Percentiles rank a stretch among this genome's conserved stretches.
These are phyloP conservation scores for Choloepus hoffmanni DNA, from an alignment of 2,113 vertebrate genomes.

Conservation along the genomic window DNA sequence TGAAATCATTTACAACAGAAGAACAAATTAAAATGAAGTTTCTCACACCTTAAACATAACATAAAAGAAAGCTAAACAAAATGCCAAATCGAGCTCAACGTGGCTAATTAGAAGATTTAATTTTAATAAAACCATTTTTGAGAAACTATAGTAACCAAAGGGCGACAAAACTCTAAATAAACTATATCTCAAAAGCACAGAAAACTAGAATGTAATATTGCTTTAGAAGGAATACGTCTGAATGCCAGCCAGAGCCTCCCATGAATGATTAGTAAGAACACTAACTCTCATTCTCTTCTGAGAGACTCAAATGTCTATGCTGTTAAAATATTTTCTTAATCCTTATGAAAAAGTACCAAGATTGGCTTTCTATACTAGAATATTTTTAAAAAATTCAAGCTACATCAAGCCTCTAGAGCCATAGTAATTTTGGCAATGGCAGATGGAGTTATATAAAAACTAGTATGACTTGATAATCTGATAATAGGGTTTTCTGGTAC, in stretches of 20 bases:
- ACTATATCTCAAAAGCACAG: background rate
- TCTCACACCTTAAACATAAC: slow-evolving; percentile 22
- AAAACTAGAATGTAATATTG: background rate
- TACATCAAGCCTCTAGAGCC: slow-evolving; percentile 16
- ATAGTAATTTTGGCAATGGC: slow-evolving; percentile 37
- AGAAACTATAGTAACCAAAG: background rate
- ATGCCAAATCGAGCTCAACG: background rate
- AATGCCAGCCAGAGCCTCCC: background rate
- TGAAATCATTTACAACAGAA: slow-evolving; percentile 1
- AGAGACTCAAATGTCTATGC: background rate
- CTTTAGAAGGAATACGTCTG: background rate
- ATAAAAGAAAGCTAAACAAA: slow-evolving; percentile 15
- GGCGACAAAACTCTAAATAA: slow-evolving; percentile 1
- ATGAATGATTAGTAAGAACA: slow-evolving; percentile 33
- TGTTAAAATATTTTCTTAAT: slow-evolving; percentile 36
- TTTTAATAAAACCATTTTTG: slow-evolving; percentile 6
- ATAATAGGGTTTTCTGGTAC: background rate
- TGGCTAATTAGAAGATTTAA: background rate
- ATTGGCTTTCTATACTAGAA: slow-evolving; percentile 21
- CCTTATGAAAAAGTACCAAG: slow-evolving; percentile 34
- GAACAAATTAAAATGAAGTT: background rate
- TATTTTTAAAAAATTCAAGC: background rate
- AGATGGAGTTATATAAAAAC: background rate
- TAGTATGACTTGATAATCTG: background rate
- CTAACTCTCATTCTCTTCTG: background rate